Base-by-base conservation (phyloP, 2,888 invertebrate genomes). In the Drosophila peninsularis region DNA sequence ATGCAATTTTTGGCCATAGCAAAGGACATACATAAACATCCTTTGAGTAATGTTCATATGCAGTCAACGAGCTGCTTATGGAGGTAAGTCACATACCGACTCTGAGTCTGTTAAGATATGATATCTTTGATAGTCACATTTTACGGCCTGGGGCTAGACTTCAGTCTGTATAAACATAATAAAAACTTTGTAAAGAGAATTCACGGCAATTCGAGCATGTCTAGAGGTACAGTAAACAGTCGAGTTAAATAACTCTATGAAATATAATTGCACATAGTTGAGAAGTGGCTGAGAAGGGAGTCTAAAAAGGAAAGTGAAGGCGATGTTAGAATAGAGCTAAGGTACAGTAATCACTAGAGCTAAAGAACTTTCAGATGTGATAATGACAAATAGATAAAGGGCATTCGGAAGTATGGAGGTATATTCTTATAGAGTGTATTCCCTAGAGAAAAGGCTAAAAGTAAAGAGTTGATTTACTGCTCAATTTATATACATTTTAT, bases 1-100 rank as follows among this genome's bases (percentile, higher is more conserved):
- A 27, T 61, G 54, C 68, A 60, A 13, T 68, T 57, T 64, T 37
- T 11, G 13, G 14, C 30, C 3, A 17, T 32, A 2, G 1, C n/a
- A 19, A 17, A 13, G 6, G 11, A 11, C 5, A 13, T 17, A 19
- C 13, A 39, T 36, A 3, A n/a, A 64, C 39, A 24, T 34, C 17
- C 45, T 39, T 39, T 64, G 32, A 41, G 11, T 47, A 3, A 24
- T 37, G 52, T 10, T 14, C 14, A 50, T 14, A 14, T 50, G 17
- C 14, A 50, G n/a, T 30, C 45, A 30, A 9, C 44, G 14, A 10
- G 27, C 27, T 30, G 30, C 17, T 17, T 3, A 17, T 1, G 17
- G 1, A 17, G 2, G n/a, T 6, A 13, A 3, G 19, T 19, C 3
- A 21, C 11, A n/a, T 37, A 36, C 17, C 27, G 24, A 21, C 6